These are phyloP conservation scores for Ectemnius cavifrons DNA, from an alignment of 2,888 invertebrate genomes.

Conservation along the genomic window DNA sequence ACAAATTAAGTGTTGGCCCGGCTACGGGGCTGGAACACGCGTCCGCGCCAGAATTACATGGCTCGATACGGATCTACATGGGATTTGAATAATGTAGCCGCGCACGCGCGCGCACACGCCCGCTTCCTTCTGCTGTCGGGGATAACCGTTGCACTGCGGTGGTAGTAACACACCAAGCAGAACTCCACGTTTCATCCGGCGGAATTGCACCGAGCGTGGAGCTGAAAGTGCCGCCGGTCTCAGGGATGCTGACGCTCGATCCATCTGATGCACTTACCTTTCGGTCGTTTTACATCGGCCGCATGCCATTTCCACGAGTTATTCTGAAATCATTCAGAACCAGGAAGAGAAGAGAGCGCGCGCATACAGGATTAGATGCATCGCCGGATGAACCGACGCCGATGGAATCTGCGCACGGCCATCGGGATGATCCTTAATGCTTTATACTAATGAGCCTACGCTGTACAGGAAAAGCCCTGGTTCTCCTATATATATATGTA, in stretches of 20 bases:
- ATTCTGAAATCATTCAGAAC: conserved; percentile 43
- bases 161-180: conserved; percentile 17
- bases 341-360: conserved; percentile 19
- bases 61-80: conserved; percentile 65
- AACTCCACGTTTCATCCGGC: conserved; percentile 4
- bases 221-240: neutral
- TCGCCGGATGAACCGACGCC: conserved; percentile 22
- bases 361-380: conserved; percentile 33
- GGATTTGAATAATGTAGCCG: conserved; percentile 65
- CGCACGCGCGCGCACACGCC: conserved; percentile 13
- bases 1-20: conserved; percentile 66
- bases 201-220: neutral
- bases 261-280: conserved; percentile 14
- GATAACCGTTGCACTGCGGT: conserved; percentile 20
- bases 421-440: conserved; percentile 42
- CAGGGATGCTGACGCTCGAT: conserved; percentile 4
- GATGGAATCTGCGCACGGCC: conserved; percentile 32
- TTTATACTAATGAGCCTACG: conserved; percentile 49
- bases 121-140: conserved; percentile 38
- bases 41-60: conserved; percentile 66
- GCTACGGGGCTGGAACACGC: conserved; percentile 63
- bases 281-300: conserved; percentile 26
- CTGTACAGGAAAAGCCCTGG: conserved; percentile 44
- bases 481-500: conserved; percentile 15
- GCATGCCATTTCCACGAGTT: conserved; percentile 26